phyloP scores from a whole-genome alignment of 2,797 vertebrate species.

The Melanotaenia parkinsoni region DNA sequence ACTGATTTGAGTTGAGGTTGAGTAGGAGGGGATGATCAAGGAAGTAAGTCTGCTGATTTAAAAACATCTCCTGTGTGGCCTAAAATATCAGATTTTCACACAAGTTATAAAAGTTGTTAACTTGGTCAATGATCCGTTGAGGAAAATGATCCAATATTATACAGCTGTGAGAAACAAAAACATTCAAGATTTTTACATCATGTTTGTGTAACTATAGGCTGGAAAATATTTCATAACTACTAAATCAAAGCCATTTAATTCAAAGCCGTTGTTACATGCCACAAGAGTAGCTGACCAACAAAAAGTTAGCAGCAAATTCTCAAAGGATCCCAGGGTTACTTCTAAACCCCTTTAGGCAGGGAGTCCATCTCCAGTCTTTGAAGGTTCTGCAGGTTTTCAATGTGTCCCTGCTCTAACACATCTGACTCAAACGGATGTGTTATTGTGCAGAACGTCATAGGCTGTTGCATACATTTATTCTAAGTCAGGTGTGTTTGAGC shows the following conservation, averaged over 20 bases:
- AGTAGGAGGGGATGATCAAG: neutral
- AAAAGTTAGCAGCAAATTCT: neutral
- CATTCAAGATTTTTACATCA: neutral
- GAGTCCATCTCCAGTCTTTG: too few species aligned
- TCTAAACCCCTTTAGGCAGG: too few species aligned
- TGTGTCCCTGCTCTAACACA: too few species aligned
- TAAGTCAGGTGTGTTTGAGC: too few species aligned
- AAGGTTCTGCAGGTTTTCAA: too few species aligned
- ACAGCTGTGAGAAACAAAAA: neutral
- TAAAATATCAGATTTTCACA: neutral
- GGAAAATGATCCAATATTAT: neutral
- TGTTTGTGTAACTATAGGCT: neutral
- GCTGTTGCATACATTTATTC: too few species aligned
- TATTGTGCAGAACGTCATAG: too few species aligned
- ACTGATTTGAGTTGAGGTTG: conserved; percentile 1
- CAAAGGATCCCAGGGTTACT: neutral
- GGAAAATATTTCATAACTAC: too few species aligned
- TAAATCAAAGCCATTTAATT: too few species aligned
- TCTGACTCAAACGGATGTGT: too few species aligned
- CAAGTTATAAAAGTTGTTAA: neutral
- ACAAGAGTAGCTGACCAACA: neutral
- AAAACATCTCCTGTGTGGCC: neutral
- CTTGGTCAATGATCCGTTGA: neutral
- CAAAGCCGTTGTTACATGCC: neutral
- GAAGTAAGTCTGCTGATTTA: neutral